Evolutionary conservation across 1,140 invertebrate genomes (phyloP).

Genomic region (Pogonus chalceus): DNA sequence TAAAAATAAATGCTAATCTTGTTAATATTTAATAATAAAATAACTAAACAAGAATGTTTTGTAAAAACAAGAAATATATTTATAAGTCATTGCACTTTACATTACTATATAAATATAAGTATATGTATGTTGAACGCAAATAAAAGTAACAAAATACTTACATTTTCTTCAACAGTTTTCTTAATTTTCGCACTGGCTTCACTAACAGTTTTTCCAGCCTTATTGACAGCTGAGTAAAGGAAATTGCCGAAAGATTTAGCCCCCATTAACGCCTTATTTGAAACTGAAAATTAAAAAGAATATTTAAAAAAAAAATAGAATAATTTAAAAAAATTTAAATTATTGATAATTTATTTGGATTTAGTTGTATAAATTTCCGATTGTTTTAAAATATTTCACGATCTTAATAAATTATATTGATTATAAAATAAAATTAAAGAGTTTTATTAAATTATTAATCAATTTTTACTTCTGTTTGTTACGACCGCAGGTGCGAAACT

Average conservation of each 20-base stretch:
- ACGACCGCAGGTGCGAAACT: no score
- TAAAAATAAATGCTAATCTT: no score
- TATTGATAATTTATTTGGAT: neutral
- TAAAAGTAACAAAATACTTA: constrained; percentile 43
- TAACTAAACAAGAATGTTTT: no score
- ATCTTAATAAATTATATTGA: no score
- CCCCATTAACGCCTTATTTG: constrained; percentile 81
- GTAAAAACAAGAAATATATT: neutral
- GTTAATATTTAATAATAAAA: no score
- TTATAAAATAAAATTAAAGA: neutral
- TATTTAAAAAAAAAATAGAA: constrained; percentile 11
- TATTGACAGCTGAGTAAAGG: constrained; percentile 81
- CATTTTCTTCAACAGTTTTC: constrained; percentile 91
- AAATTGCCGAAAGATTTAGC: constrained; percentile 88
- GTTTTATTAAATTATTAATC: neutral
- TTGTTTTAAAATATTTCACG: no score
- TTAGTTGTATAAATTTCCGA: neutral
- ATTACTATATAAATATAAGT: no score
- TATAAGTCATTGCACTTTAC: no score
- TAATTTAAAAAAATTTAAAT: no score
- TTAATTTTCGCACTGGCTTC: constrained; percentile 84
- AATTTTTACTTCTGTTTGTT: no score
- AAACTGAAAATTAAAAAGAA: constrained; percentile 50
- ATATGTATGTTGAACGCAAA: neutral
- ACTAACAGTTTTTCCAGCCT: constrained; percentile 67